Base-by-base conservation (phyloP, 2,797 vertebrate genomes). In the Clarias fuscus region DNA sequence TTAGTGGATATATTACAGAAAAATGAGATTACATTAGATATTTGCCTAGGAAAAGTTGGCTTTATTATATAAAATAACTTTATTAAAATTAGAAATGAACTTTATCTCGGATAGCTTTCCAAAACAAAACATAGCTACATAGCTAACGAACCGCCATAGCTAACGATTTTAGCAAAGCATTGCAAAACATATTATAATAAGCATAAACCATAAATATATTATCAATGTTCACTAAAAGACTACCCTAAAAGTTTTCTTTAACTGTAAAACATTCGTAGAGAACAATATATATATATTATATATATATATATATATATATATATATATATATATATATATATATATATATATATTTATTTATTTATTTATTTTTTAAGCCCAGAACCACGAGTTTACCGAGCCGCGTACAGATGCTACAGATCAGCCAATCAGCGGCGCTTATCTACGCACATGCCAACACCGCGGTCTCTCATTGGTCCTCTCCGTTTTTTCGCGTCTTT, bases 341-440 rank as follows among this genome's bases (percentile, higher is more conserved):
- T 30, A 30, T 30, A 30, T 30, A 30, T 30, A 30, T 30, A 30
- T 30, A 30, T 30, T 30, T 30, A 30, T 30, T 30, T 30, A 30
- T 30, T 30, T 30, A 30, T 30, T n/a, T n/a, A n/a, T 30, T 30
- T 30, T 30, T 30, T 30, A 30, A 33, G 33, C 30, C 5, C n/a
- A 27, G 24, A 53, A 53, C 7, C n/a, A 30, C 11, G 22, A 15
- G 24, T 53, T 14, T 7, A 56, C 2, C 17, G 18, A 33, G 53
- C 17, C 18, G 5, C 27, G 7, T 1, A 4, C 7, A 2, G 1
- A 1, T n/a, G 22, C 27, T 20, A 18, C 22, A 3, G 7, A 73
- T 30, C 6, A 86, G 70, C 85, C 85, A 86, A 82, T 82, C 68
- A 65, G 58, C 40, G 68, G 59, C 43, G 56, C 8, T 4, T 43